Conservation (phyloP, 2,113 vertebrate genomes). For the Nothocercus nigrocapillus region DNA sequence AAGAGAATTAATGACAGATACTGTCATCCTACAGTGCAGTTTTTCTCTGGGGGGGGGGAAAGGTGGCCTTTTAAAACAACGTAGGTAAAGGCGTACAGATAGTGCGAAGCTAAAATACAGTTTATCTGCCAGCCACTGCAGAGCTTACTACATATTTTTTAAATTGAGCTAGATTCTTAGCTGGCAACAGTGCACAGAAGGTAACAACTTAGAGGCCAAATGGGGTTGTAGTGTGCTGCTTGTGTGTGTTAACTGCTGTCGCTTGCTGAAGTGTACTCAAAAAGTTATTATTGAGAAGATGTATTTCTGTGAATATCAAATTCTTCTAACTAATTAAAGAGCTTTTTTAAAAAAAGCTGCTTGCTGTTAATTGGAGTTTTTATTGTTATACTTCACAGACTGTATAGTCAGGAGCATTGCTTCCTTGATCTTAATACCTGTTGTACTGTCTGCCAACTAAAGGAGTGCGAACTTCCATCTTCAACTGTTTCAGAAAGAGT, state of each 20-base stretch:
- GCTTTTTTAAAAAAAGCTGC: neutral
- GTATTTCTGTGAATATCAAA: neutral
- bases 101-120: neutral
- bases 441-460: neutral
- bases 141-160: neutral
- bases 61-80: neutral
- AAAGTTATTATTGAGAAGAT: neutral
- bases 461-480: neutral
- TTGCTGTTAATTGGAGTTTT: constrained; percentile 1
- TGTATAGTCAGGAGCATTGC: neutral
- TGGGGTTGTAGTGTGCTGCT: neutral
- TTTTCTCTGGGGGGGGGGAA: neutral
- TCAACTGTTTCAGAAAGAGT: neutral
- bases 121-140: neutral
- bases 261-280: neutral
- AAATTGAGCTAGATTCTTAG: neutral
- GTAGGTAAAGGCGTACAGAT: neutral
- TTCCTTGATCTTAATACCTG: neutral
- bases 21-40: neutral
- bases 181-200: neutral
- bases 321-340: neutral
- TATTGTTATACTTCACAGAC: neutral
- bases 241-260: neutral
- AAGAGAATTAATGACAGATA: neutral
- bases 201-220: neutral